Base-by-base conservation (phyloP, 2,113 vertebrate species). In the Pithys albifrons region DNA sequence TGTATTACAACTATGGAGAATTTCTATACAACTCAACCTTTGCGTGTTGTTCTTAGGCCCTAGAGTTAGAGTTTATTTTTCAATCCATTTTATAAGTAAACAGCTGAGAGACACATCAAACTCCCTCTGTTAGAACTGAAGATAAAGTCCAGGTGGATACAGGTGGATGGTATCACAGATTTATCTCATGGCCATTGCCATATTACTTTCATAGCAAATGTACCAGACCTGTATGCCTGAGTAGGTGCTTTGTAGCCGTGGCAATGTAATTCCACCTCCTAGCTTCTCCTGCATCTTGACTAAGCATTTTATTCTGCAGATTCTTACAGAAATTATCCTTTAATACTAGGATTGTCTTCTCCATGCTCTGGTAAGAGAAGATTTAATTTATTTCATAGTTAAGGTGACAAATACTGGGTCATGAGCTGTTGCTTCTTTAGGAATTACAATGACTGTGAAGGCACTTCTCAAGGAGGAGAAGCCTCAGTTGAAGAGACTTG, bases 311-410 rank as follows among this genome's bases (percentile, higher is more conserved):
- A 22, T 71, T 85, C n/a, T 75, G 48, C 43, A 43, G 37, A 25
- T 75, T 46, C 11, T 19, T 28, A 39, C 28, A 96, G 96, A 92
- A 95, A 85, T 17, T 96, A 97, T 41, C 97, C 96, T 84, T 95
- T 88, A 88, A 73, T 97, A 97, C 1, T 15, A 97, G 24, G 31
- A 66, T 31, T 96, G 96, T n/a, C 91, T 97, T 51, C 80, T 97
- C 46, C 67, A 19, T 39, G 96, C 93, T 14, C 95, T 97, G 96
- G 79, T 98, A 82, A 83, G 94, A 93, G 41, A 84, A 6, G 17
- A 39, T 83, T 86, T 72, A 7, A 71, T 79, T 71, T 82, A 46
- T 59, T 88, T 27, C 16, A 27, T 19, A 29, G n/a, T 27, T 71
- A 33, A 52, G 1, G 0, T 57, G 46, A 71, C n/a, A 70, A 86